Conservation (phyloP, 2,797 vertebrate genomes). For the Eurystomus glaucurus region DNA sequence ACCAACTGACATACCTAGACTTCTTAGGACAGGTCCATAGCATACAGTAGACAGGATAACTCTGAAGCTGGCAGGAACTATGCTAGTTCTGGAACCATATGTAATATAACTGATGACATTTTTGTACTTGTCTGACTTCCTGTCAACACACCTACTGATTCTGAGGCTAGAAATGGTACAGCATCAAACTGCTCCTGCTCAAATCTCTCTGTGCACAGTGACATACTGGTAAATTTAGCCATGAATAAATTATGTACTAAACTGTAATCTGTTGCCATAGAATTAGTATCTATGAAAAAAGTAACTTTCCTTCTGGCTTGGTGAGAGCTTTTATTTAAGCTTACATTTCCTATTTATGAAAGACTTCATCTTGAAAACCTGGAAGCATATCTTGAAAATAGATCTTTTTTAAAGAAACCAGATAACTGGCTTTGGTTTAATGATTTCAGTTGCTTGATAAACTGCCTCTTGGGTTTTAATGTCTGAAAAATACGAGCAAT, state of each 20-base stretch:
- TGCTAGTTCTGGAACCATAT: background rate
- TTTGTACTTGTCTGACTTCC: slow-evolving; percentile 16
- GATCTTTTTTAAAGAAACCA: background rate
- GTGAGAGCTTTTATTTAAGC: background rate
- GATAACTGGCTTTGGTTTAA: background rate
- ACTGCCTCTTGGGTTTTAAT: background rate
- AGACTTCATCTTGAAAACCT: background rate
- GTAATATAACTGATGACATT: slow-evolving; percentile 35
- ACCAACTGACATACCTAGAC: background rate
- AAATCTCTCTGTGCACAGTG: background rate
- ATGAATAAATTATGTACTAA: background rate
- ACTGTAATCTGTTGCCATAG: background rate
- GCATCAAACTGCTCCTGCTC: background rate
- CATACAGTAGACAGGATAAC: background rate
- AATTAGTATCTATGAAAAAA: background rate
- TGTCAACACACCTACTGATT: slow-evolving; percentile 14
- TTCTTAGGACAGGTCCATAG: background rate
- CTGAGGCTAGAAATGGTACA: background rate
- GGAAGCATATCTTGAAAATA: background rate
- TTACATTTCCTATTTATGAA: background rate
- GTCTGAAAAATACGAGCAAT: background rate
- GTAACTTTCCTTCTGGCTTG: background rate
- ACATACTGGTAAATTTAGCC: background rate
- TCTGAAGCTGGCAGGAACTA: background rate
- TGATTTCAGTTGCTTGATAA: background rate